Conservation (phyloP, 2,797 vertebrate genomes). For the Gambelia wislizenii region DNA sequence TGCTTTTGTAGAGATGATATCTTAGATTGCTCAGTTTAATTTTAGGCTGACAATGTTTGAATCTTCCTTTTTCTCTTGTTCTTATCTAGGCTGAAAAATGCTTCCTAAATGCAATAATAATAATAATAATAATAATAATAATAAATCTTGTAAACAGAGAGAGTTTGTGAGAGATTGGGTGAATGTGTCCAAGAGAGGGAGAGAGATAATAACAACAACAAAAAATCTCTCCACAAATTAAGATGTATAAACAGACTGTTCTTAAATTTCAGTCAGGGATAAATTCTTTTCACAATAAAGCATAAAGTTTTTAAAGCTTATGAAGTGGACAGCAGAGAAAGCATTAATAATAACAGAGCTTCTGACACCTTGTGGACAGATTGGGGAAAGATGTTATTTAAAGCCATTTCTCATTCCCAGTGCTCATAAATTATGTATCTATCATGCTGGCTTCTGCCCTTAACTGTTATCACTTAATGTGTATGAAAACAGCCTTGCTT, state of each 20-base stretch:
- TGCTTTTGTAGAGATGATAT: background rate
- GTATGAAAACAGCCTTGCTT: constrained; percentile 33
- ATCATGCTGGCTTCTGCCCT: constrained; percentile 35
- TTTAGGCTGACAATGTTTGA: background rate
- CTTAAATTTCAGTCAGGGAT: constrained; percentile 12
- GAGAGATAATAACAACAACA: too few species aligned
- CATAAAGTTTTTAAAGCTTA: constrained; percentile 35
- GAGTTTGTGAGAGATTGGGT: background rate
- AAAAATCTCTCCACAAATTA: constrained; percentile 26
- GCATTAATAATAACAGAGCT: constrained; percentile 50
- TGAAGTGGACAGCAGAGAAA: constrained; percentile 42
- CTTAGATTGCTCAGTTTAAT: background rate
- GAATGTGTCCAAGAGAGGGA: background rate
- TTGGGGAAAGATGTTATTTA: constrained; percentile 46
- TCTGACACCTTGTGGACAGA: constrained; percentile 32
- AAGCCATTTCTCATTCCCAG: constrained; percentile 28
- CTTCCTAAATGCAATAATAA: background rate
- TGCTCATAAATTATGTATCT: constrained; percentile 35
- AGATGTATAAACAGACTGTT: background rate
- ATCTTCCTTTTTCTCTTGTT: background rate
- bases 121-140: too few species aligned
- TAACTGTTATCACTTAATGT: constrained; percentile 39
- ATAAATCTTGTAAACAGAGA: constrained; percentile 7
- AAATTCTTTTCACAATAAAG: constrained; percentile 18
- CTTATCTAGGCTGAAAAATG: background rate